Base-by-base conservation (phyloP, 2,888 invertebrate species). In the Herminia tarsipennalis region DNA sequence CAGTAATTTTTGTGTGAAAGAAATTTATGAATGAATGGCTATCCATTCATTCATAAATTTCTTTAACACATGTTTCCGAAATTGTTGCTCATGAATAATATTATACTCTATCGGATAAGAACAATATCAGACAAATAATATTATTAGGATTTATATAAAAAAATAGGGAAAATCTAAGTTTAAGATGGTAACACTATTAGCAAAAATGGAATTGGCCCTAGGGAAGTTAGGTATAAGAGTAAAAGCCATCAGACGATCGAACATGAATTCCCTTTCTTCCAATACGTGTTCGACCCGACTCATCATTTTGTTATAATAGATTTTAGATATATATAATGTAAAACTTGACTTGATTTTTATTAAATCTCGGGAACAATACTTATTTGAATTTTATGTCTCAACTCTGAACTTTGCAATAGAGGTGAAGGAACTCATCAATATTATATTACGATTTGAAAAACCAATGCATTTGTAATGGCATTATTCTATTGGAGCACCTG, bases 211-310 rank as follows among this genome's bases (percentile, higher is more conserved):
- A 40, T 18, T 33, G 49, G 27, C 49, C 40, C 55, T 3, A 13
- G 49, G 43, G 40, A 58, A 24, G 18, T 9, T 27, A 41, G 38
- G n/a, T 27, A 22, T 24, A 14, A 28, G 28, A 34, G 33, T 13
- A 33, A 21, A 24, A 21, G 43, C 46, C 38, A 49, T 58, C 36
- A 28, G 20, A 37, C 34, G 24, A 63, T 59, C 64, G 42, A 54
- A 59, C 59, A 59, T 22, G 42, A 46, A 63, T 48, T 59, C 43
- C 64, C 64, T 59, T 46, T 59, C 38, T 59, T 55, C 49, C 45
- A 54, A 59, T 49, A 49, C 60, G 64, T 59, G 60, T 38, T 27
- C 14, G 30, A 41, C 16, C 64, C 22, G 18, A 48, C 36, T 32
- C 44, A 35, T 54, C 37, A 37, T 48, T 45, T 45, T 25, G 10